A percentile compares a stretch with the other conserved stretches of the same genome.
These are phyloP conservation scores for Erythrolamprus reginae DNA, from an alignment of 2,113 vertebrate species.

Conservation along the genomic window DNA sequence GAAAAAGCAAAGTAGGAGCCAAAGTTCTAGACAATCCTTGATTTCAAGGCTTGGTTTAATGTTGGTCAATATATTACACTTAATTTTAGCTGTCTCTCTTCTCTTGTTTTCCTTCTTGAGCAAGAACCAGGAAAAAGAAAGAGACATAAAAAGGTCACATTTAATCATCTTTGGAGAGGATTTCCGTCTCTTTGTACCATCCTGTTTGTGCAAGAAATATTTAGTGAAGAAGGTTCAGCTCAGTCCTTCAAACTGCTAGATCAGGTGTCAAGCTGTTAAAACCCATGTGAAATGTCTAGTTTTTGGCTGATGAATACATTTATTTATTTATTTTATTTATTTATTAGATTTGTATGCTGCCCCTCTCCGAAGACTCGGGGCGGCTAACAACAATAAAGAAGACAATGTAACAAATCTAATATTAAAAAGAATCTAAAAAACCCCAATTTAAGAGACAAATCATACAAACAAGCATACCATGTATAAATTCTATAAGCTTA, in stretches of 20 bases:
- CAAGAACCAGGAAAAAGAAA: background rate
- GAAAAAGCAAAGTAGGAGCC: background rate
- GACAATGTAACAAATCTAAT: too few species aligned
- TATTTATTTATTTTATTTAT: too few species aligned
- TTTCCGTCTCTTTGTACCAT: background rate
- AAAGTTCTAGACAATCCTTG: background rate
- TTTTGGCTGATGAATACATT: background rate
- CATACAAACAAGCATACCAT: too few species aligned
- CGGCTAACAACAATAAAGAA: too few species aligned
- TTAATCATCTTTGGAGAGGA: background rate
- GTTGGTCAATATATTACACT: background rate
- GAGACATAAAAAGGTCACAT: background rate
- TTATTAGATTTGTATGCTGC: too few species aligned
- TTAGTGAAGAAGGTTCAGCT: background rate
- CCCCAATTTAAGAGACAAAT: too few species aligned
- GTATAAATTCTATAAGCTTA: too few species aligned
- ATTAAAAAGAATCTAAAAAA: too few species aligned
- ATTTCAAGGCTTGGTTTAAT: background rate
- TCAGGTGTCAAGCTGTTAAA: background rate
- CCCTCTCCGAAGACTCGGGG: too few species aligned
- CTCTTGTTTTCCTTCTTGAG: background rate
- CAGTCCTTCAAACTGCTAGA: background rate
- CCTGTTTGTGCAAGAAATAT: background rate
- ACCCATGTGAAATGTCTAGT: background rate
- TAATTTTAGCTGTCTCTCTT: background rate